A percentile compares a stretch with the other conserved stretches of the same genome.
phyloP scores from a whole-genome alignment of 2,888 invertebrate species.

The Chorisops tibialis region DNA sequence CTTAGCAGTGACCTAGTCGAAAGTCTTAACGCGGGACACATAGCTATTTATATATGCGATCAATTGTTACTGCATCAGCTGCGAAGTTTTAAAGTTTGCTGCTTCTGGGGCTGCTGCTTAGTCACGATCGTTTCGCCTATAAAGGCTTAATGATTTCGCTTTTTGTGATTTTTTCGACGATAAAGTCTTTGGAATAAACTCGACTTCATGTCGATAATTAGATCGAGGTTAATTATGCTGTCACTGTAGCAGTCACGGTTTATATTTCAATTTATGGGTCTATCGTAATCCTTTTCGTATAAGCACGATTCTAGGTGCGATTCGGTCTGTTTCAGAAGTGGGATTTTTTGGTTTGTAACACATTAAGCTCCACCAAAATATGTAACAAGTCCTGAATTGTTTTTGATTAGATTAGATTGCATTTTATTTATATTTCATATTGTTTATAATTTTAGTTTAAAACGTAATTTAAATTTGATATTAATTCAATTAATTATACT shows the following conservation, averaged over 20 bases:
- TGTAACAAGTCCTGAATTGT: too few species aligned
- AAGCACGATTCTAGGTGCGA: too few species aligned
- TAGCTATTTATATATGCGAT: too few species aligned
- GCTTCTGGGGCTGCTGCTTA: background rate
- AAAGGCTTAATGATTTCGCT: constrained; percentile 17
- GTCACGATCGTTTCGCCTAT: constrained; percentile 12
- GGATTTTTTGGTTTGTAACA: too few species aligned
- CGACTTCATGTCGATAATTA: constrained; percentile 21
- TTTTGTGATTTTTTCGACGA: constrained; percentile 6
- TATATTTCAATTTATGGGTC: background rate
- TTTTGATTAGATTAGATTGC: too few species aligned
- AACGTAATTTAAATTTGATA: too few species aligned
- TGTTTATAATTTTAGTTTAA: too few species aligned
- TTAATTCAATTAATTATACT: too few species aligned
- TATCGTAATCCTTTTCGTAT: too few species aligned
- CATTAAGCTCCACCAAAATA: too few species aligned
- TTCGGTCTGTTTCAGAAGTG: too few species aligned
- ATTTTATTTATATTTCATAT: too few species aligned
- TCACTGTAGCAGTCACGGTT: constrained; percentile 20
- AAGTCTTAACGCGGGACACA: background rate
- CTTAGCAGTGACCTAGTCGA: constrained; percentile 6
- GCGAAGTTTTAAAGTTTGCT: background rate
- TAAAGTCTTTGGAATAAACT: constrained; percentile 9
- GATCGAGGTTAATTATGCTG: constrained; percentile 24
- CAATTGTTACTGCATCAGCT: background rate